phyloP scores from a whole-genome alignment of 2,797 vertebrate species.

The Halcyon chelicuti region DNA sequence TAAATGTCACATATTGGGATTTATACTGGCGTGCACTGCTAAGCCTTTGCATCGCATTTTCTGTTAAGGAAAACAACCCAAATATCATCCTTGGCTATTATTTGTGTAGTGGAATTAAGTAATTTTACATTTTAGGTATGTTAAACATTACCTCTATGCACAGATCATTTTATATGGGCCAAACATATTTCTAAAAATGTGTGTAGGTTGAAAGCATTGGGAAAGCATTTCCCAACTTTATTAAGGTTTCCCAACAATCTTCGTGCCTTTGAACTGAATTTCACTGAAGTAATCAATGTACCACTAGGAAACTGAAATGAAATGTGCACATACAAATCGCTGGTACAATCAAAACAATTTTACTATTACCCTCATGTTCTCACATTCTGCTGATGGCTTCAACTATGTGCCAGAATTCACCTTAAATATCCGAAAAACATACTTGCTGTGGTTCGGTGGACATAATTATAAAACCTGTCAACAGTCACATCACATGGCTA shows the following conservation, averaged over 20 bases:
- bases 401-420: not conserved
- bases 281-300: not conserved
- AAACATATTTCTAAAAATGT: not conserved
- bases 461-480: conserved; percentile 47
- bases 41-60: not conserved
- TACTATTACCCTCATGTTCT: not conserved
- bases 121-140: not conserved
- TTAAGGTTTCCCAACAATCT: not conserved
- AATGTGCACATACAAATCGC: not conserved
- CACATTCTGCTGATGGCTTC: not conserved
- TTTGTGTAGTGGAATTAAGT: not conserved
- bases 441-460: conserved; percentile 12
- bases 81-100: not conserved
- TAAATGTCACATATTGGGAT: not conserved
- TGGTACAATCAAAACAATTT: not conserved
- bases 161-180: not conserved
- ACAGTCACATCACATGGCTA: not conserved
- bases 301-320: not conserved
- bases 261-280: not conserved
- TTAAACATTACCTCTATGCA: not conserved
- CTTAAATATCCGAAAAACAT: not conserved
- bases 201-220: not conserved
- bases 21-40: not conserved
- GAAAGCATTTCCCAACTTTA: not conserved
- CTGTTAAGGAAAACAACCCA: not conserved